Evolutionary conservation across 2,797 vertebrate species (phyloP).

Genomic region (Acestrorhynchus altus): DNA sequence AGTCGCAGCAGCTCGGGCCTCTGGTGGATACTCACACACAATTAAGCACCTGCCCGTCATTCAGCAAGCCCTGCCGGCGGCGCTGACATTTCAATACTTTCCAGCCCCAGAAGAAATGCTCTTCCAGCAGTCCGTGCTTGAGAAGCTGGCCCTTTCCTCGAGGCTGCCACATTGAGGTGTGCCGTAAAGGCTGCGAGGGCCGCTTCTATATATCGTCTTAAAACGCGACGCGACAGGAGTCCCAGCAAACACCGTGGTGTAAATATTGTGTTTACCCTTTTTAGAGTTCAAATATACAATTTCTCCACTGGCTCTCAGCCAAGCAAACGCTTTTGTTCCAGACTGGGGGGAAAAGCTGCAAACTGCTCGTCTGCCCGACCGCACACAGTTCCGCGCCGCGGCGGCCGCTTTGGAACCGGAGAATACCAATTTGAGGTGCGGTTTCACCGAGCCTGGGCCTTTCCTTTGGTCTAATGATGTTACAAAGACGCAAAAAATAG

Average conservation of each 20-base stretch:
- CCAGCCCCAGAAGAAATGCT: neutral
- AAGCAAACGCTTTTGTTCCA: constrained; percentile 27
- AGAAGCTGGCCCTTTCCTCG: neutral
- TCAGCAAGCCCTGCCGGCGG: constrained; percentile 8
- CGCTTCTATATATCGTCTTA: neutral
- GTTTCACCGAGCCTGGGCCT: constrained; percentile 16
- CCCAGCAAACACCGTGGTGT: constrained; percentile 15
- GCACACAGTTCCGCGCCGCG: constrained; percentile 32
- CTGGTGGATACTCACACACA: constrained; percentile 34
- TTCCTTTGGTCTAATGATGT: constrained; percentile 43
- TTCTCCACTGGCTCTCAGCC: constrained; percentile 28
- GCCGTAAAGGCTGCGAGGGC: neutral
- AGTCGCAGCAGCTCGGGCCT: neutral
- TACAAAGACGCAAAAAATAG: constrained; percentile 56
- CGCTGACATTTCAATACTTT: constrained; percentile 38
- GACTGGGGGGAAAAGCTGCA: constrained; percentile 10
- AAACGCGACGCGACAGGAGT: constrained; percentile 19
- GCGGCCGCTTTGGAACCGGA: constrained; percentile 55
- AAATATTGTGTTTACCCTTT: constrained; percentile 48
- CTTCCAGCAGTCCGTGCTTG: neutral
- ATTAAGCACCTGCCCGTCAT: constrained; percentile 42
- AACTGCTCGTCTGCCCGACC: constrained; percentile 26
- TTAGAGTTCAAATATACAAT: constrained; percentile 38
- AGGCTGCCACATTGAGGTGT: neutral
- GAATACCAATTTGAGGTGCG: constrained; percentile 60